phyloP scores from a whole-genome alignment of 2,888 invertebrate species.

The Ophioninae sp. region DNA sequence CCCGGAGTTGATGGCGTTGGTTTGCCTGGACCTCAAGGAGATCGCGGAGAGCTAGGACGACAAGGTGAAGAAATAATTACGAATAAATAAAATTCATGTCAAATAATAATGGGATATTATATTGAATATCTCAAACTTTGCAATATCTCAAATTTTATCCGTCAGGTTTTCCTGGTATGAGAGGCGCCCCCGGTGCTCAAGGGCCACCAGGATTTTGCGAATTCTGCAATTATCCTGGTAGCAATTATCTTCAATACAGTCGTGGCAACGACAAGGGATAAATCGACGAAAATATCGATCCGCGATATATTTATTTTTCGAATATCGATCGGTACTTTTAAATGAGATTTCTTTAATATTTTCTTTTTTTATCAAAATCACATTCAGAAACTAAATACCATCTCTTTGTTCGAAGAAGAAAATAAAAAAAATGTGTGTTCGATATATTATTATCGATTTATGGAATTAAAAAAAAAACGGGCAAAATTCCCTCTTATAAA shows the following conservation, averaged over 20 bases:
- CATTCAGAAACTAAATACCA: too few species aligned
- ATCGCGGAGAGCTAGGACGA: slow-evolving; percentile 88
- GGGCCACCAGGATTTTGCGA: slow-evolving; percentile 86
- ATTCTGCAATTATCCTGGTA: slow-evolving; percentile 84
- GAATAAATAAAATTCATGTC: neutral
- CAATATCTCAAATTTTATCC: slow-evolving; percentile 31
- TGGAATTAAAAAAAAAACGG: neutral
- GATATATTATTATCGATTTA: neutral
- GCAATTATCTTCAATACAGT: slow-evolving; percentile 83
- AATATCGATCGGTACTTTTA: neutral
- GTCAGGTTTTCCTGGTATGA: slow-evolving; percentile 80
- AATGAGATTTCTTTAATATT: neutral
- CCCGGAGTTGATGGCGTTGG: slow-evolving; percentile 86
- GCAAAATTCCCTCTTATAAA: neutral
- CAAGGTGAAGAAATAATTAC: slow-evolving; percentile 82
- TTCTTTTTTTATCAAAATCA: neutral
- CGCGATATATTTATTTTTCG: neutral
- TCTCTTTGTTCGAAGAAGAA: too few species aligned
- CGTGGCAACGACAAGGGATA: slow-evolving; percentile 84
- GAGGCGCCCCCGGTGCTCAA: slow-evolving; percentile 85
- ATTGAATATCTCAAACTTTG: too few species aligned
- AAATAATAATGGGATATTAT: neutral
- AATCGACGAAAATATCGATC: slow-evolving; percentile 1
- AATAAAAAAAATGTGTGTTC: too few species aligned
- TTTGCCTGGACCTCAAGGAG: slow-evolving; percentile 87